A percentile compares a stretch with the other conserved stretches of the same genome.
phyloP scores from a whole-genome alignment of 92 coral and sea anemone genomes.

The Umimayanthus chanpuru region DNA sequence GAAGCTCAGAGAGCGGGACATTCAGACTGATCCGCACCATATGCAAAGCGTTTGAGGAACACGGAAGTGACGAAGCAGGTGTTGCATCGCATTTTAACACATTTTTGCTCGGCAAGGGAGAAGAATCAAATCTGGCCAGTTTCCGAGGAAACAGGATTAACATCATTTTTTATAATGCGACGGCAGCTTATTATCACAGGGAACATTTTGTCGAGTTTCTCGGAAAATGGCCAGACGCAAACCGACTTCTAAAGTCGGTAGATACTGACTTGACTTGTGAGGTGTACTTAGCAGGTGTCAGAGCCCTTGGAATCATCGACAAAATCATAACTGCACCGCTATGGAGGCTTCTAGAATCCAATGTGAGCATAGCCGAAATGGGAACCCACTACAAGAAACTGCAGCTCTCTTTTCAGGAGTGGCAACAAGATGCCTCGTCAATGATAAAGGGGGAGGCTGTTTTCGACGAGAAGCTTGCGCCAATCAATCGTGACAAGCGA shows the following conservation, averaged over 20 bases:
- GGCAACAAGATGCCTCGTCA: too few species aligned
- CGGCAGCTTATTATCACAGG: neutral
- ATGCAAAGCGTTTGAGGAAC: constrained; percentile 12
- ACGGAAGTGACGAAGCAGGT: constrained; percentile 12
- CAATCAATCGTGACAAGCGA: too few species aligned
- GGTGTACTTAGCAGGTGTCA: neutral
- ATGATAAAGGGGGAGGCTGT: too few species aligned
- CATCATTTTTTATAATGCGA: constrained; percentile 20
- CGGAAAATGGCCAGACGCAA: constrained; percentile 17
- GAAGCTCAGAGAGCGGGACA: constrained; percentile 3
- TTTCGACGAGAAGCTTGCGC: too few species aligned
- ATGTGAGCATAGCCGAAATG: too few species aligned
- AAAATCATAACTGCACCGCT: too few species aligned
- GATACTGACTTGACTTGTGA: neutral
- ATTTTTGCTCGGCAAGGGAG: neutral
- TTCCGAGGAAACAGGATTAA: neutral
- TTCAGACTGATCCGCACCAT: neutral
- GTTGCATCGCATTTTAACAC: constrained; percentile 15
- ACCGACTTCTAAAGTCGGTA: constrained; percentile 6
- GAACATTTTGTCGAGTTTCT: constrained; percentile 13
- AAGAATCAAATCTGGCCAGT: neutral
- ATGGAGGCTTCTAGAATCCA: too few species aligned
- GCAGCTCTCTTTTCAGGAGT: too few species aligned
- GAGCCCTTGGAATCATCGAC: too few species aligned
- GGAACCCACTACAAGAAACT: too few species aligned